These are phyloP conservation scores for Peucedramus taeniatus DNA, from an alignment of 2,113 vertebrate species.

Conservation along the genomic window DNA sequence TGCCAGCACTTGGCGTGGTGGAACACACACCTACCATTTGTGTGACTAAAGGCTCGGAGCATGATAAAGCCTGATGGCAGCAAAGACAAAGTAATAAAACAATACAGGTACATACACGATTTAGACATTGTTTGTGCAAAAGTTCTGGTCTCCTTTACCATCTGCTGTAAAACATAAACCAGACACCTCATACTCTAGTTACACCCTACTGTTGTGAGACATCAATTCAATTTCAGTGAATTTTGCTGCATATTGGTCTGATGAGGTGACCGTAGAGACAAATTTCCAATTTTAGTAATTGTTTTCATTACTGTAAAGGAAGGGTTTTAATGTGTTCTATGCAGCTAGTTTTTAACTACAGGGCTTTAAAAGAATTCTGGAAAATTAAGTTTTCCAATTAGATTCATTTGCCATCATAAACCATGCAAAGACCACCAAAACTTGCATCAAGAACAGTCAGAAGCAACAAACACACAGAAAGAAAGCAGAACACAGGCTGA, in stretches of 20 bases:
- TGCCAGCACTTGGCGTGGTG: constrained; percentile 66
- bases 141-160: constrained; percentile 62
- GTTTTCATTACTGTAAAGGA: not conserved
- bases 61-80: constrained; percentile 71
- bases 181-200: not conserved
- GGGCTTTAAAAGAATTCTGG: not conserved
- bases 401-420: not conserved
- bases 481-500: not conserved
- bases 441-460: not conserved
- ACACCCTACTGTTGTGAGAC: not conserved
- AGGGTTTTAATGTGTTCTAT: not conserved
- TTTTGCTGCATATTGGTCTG: not conserved
- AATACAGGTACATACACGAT: not conserved
- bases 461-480: not conserved
- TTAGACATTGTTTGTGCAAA: not conserved
- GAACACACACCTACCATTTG: constrained; percentile 8
- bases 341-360: not conserved
- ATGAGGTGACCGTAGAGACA: not conserved
- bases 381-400: not conserved
- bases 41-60: constrained; percentile 74
- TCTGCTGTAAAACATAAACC: constrained; percentile 67
- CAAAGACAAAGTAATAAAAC: constrained; percentile 44
- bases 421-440: not conserved
- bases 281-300: not conserved
- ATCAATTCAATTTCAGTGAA: not conserved